Evolutionary conservation across 2,113 vertebrate species (phyloP).

Genomic region (Tachysurus fulvidraco): DNA sequence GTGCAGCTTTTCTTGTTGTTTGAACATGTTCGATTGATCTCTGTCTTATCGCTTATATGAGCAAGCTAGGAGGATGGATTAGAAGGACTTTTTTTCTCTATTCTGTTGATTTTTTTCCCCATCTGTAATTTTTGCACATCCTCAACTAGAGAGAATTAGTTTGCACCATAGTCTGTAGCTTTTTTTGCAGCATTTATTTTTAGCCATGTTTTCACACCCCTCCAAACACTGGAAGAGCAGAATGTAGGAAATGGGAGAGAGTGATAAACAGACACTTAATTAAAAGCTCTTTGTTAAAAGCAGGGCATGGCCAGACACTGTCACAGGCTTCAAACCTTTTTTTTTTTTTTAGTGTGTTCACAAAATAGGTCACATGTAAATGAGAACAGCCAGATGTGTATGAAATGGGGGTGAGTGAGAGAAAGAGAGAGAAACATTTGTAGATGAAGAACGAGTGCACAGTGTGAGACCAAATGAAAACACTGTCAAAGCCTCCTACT

Average conservation of each 20-base stretch:
- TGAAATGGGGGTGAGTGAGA: conserved; percentile 47
- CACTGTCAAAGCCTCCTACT: background rate
- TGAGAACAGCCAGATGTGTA: conserved; percentile 52
- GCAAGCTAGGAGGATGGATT: background rate
- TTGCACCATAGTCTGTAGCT: conserved; percentile 45
- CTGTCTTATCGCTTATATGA: background rate
- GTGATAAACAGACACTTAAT: conserved; percentile 70
- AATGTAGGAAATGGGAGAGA: conserved; percentile 43
- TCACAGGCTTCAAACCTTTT: conserved; percentile 55
- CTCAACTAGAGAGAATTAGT: conserved; percentile 60
- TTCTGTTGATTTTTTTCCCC: conserved; percentile 39
- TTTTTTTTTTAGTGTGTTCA: conserved; percentile 44
- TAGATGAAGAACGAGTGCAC: conserved; percentile 16
- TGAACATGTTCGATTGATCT: conserved; percentile 1
- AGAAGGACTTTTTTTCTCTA: background rate
- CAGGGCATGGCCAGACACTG: conserved; percentile 56
- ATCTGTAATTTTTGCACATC: conserved; percentile 58
- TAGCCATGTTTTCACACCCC: conserved; percentile 68
- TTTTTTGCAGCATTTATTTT: conserved; percentile 67
- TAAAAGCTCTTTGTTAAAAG: conserved; percentile 72
- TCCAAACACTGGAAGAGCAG: conserved; percentile 56
- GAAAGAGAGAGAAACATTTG: conserved; percentile 6
- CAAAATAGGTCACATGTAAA: conserved; percentile 67
- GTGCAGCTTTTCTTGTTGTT: conserved; percentile 33
- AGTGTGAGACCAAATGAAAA: conserved; percentile 23